Percentiles rank a stretch among this genome's conserved stretches.
phyloP scores from a whole-genome alignment of 2,888 invertebrate species.

The Fabriciana adippe region DNA sequence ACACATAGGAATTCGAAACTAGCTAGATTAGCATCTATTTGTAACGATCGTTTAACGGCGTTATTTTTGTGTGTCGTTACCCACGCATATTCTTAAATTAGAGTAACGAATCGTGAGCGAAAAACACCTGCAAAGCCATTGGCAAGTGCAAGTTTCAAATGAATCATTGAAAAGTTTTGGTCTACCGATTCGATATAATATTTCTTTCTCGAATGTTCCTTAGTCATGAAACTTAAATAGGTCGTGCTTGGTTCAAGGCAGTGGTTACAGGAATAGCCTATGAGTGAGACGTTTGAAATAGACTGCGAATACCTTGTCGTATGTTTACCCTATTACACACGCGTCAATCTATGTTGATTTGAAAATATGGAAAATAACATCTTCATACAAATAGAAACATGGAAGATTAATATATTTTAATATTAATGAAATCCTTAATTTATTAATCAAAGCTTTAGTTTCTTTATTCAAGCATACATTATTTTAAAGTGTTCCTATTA shows the following conservation, averaged over 20 bases:
- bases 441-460: not conserved
- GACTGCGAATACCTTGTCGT: constrained; percentile 54
- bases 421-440: too few relatives aligned
- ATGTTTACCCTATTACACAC: constrained; percentile 44
- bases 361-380: not conserved
- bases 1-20: not conserved
- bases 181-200: constrained; percentile 16
- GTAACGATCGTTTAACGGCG: constrained; percentile 36
- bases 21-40: constrained; percentile 33
- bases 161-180: constrained; percentile 35
- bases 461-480: not conserved
- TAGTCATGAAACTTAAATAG: constrained; percentile 66
- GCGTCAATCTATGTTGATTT: constrained; percentile 40
- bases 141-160: constrained; percentile 16
- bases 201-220: constrained; percentile 52
- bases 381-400: too few relatives aligned
- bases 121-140: constrained; percentile 31
- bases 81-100: constrained; percentile 32
- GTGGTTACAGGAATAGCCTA: constrained; percentile 63
- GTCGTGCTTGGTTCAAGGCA: constrained; percentile 76
- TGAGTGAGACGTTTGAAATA: constrained; percentile 72
- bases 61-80: constrained; percentile 19
- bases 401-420: too few relatives aligned
- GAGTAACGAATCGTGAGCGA: constrained; percentile 25
- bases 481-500: not conserved